Conservation (phyloP, 2,113 vertebrate species). For the Sapayoa aenigma region DNA sequence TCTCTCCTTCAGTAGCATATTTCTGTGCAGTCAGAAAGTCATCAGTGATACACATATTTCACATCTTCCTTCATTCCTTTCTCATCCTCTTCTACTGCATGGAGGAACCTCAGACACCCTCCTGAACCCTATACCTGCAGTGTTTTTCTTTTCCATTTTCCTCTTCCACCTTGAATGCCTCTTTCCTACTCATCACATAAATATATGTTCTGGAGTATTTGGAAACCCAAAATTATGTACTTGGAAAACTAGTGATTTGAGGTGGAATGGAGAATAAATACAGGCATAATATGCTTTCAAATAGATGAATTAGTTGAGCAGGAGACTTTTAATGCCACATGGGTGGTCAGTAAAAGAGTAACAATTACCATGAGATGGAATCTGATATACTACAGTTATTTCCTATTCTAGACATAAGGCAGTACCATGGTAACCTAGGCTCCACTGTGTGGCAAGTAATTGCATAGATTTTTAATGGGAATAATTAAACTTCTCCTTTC, state of each 20-base stretch:
- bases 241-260: slow-evolving; percentile 36
- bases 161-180: neutral
- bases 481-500: slow-evolving; percentile 18
- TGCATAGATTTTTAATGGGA: slow-evolving; percentile 16
- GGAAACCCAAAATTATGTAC: slow-evolving; percentile 43
- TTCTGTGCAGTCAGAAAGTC: neutral
- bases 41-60: neutral
- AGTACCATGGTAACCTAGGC: slow-evolving; percentile 53
- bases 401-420: slow-evolving; percentile 1
- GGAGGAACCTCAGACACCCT: neutral
- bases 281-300: slow-evolving; percentile 46
- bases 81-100: neutral
- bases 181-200: slow-evolving; percentile 13
- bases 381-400: slow-evolving; percentile 34
- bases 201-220: neutral
- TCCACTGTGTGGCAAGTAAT: slow-evolving; percentile 26
- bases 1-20: neutral
- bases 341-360: slow-evolving; percentile 50
- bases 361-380: slow-evolving; percentile 49
- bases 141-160: neutral
- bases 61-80: neutral
- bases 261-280: slow-evolving; percentile 38
- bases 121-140: neutral
- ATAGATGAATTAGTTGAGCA: slow-evolving; percentile 52
- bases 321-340: slow-evolving; percentile 46